Percentiles rank a stretch among this genome's conserved stretches.
Evolutionary conservation across 2,888 invertebrate genomes (phyloP).

Genomic region (Orchesellides sinensis): DNA sequence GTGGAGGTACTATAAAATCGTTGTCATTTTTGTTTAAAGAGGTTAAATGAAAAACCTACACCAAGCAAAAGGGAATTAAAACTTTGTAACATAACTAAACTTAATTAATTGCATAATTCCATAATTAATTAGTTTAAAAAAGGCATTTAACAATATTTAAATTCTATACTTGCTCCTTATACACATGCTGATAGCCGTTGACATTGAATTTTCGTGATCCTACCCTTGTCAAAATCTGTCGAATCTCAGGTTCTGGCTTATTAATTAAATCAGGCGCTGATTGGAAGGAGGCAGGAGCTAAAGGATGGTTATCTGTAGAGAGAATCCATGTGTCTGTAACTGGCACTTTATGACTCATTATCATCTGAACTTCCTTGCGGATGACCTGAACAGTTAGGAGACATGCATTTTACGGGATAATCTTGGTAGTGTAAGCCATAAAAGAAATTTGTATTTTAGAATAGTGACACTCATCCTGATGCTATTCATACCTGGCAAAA

Average conservation of each 20-base stretch:
- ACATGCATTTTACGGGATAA: conserved; percentile 59
- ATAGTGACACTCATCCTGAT: conserved; percentile 61
- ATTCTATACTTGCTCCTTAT: neutral
- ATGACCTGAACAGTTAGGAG: conserved; percentile 55
- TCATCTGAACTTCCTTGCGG: conserved; percentile 57
- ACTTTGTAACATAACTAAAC: no score
- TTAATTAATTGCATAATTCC: no score
- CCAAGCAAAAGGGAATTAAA: no score
- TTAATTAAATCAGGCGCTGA: conserved; percentile 54
- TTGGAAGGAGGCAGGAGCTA: conserved; percentile 47
- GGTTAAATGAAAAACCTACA: no score
- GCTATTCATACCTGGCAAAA: conserved; percentile 68
- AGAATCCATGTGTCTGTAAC: conserved; percentile 60
- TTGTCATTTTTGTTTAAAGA: no score
- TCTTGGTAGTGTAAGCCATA: conserved; percentile 68
- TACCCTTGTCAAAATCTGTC: conserved; percentile 44
- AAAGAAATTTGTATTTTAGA: conserved; percentile 70
- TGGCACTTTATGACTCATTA: conserved; percentile 57
- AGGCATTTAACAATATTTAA: neutral
- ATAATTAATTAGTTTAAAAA: conserved; percentile 4
- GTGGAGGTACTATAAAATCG: neutral
- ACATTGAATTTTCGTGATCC: conserved; percentile 37
- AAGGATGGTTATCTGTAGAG: conserved; percentile 47
- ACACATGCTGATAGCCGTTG: conserved; percentile 34
- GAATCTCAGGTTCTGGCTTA: conserved; percentile 51